Conservation (phyloP, 2,888 invertebrate genomes). For the Mystacides longicornis region DNA sequence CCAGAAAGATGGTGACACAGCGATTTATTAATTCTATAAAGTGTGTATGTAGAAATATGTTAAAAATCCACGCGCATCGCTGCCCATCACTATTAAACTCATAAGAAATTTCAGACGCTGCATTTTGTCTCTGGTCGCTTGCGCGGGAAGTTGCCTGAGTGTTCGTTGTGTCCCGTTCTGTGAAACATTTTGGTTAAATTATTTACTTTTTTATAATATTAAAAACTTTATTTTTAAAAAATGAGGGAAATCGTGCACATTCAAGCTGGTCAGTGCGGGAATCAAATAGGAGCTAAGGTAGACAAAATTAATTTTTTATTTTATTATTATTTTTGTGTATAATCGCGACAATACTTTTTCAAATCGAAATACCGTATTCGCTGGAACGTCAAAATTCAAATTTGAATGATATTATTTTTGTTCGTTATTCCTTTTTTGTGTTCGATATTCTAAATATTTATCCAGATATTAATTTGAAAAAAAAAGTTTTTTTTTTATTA, state of each 20-base stretch:
- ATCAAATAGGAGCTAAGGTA: slow-evolving; percentile 68
- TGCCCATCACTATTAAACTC: neutral
- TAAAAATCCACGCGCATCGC: too few species aligned
- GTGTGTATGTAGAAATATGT: too few species aligned
- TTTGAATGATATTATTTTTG: neutral
- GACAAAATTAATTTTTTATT: neutral
- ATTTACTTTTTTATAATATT: neutral
- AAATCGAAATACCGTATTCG: neutral
- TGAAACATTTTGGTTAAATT: neutral
- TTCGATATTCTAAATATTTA: neutral
- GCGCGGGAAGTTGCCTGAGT: slow-evolving; percentile 1
- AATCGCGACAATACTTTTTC: neutral
- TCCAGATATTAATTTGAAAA: too few species aligned
- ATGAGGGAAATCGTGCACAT: slow-evolving; percentile 82
- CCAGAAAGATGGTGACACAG: too few species aligned
- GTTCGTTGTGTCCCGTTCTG: neutral
- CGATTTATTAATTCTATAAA: too few species aligned
- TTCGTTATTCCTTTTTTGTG: neutral
- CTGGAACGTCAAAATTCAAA: neutral
- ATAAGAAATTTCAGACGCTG: too few species aligned
- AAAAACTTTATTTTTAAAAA: slow-evolving; percentile 30
- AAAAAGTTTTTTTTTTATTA: too few species aligned
- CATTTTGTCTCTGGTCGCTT: slow-evolving; percentile 4
- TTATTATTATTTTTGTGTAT: neutral
- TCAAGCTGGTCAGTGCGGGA: slow-evolving; percentile 79